phyloP scores from a whole-genome alignment of 2,797 vertebrate species.

The Huso huso region DNA sequence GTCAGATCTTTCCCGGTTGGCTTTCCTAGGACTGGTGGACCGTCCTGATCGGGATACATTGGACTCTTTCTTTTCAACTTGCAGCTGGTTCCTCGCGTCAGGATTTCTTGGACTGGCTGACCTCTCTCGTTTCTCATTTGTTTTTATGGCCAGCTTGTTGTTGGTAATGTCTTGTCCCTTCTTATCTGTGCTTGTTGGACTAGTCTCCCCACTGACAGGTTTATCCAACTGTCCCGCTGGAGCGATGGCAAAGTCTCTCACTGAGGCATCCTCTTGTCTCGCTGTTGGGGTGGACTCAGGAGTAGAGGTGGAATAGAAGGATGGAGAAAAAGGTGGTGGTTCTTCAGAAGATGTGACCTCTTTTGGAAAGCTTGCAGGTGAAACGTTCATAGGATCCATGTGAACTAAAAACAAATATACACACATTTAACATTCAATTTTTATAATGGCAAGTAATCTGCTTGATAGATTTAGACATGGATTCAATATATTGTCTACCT shows the following conservation, averaged over 20 bases:
- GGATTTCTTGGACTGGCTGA: constrained; percentile 41
- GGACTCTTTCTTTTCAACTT: constrained; percentile 33
- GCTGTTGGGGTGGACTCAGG: constrained; percentile 57
- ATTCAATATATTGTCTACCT: too few species aligned
- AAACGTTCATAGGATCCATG: constrained; percentile 68
- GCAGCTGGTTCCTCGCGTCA: constrained; percentile 33
- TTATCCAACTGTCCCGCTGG: constrained; percentile 46
- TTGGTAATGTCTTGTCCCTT: constrained; percentile 42
- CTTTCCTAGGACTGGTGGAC: constrained; percentile 53
- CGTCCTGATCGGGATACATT: constrained; percentile 36
- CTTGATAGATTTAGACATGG: too few species aligned
- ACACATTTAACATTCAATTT: too few species aligned
- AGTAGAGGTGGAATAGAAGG: constrained; percentile 59
- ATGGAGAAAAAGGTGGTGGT: constrained; percentile 59
- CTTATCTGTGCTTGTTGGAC: constrained; percentile 37
- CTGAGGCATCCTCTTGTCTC: constrained; percentile 51
- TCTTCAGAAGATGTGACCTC: constrained; percentile 65
- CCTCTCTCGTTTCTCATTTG: constrained; percentile 34
- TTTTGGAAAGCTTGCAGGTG: constrained; percentile 68
- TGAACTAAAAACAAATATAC: constrained; percentile 54
- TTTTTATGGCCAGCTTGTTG: constrained; percentile 44
- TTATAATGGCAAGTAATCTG: too few species aligned
- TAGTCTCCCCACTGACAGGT: constrained; percentile 30
- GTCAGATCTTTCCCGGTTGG: constrained; percentile 28
- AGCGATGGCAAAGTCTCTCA: constrained; percentile 31